A percentile compares a stretch with the other conserved stretches of the same genome.
These are phyloP conservation scores for Fulica atra DNA, from an alignment of 2,113 vertebrate species.

Conservation along the genomic window DNA sequence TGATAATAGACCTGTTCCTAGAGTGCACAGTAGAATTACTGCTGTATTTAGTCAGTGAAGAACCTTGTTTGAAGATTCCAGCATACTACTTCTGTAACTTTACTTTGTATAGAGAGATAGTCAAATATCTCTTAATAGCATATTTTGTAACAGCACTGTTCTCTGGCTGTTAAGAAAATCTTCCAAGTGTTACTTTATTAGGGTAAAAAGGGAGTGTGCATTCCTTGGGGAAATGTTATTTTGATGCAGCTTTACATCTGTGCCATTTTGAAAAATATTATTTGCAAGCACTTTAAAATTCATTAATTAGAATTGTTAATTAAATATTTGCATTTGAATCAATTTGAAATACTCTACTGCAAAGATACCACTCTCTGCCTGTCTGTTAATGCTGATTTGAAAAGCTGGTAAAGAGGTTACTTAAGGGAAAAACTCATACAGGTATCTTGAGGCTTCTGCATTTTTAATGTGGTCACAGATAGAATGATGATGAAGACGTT, in stretches of 20 bases:
- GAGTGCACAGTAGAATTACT: neutral
- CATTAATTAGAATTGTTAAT: neutral
- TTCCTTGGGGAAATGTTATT: neutral
- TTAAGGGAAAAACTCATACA: neutral
- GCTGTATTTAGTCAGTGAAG: fast-evolving
- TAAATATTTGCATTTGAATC: neutral
- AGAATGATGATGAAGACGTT: neutral
- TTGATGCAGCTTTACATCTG: neutral
- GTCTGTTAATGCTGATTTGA: neutral
- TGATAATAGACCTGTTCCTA: too few relatives aligned
- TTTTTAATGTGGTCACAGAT: neutral
- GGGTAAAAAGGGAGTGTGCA: neutral
- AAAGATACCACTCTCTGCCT: neutral
- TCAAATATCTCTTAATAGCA: neutral
- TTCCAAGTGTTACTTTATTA: neutral
- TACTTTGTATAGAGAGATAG: neutral
- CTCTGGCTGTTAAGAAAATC: neutral
- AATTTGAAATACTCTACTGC: neutral
- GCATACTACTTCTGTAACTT: neutral
- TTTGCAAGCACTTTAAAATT: neutral
- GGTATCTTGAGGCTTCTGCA: neutral
- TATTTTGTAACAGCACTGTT: neutral
- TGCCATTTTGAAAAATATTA: neutral
- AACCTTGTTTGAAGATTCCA: neutral
- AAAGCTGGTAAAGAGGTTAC: neutral